Evolutionary conservation across 1,140 invertebrate species (phyloP), one percentile per base, ranked within the genome.

Genomic region (Phymastichus coffea): DNA sequence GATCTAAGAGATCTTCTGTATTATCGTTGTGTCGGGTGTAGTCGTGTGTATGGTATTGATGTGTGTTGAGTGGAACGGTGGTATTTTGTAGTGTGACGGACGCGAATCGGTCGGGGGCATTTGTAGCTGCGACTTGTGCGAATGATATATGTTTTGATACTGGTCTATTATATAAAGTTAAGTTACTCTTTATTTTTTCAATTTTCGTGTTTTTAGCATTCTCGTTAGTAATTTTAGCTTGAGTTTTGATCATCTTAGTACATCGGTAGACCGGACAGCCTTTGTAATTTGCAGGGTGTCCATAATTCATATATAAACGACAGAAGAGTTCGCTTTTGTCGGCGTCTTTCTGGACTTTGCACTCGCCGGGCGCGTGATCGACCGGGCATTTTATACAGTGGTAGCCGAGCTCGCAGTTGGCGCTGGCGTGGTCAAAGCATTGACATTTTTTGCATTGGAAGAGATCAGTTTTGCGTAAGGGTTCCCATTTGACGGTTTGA

Each of bases 381-480:
- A 46, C 12, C 0, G 37, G 23, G 15, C 64, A 66, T 30, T 63
- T 63, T 0, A 66, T 61, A 19, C 64, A 66, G 4, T 57, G 22
- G 19, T 17, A 61, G 0, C 9, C 28, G 0, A 60, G 30, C 0
- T 47, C 3, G 25, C 57, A 66, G 20, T 57, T 56, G 7, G 33
- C 25, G 9, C 56, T 54, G 2, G 52, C 12, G 14, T 66, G 64
- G 0, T 61, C 64, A 3, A 61, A 19, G 10, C 57, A 20, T 48
- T 66, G 64, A 14, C 61, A 66, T 1, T 59, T 63, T 2, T n/a
- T 35, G 23, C 64, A 66, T 57, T 64, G 62, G 10, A 37, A 56
- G 0, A 55, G 7, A 12, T 38, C 8, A 0, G 10, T 59, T 54
- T 63, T 63, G 6, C 20, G 44, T 0, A 66, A 15, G 0, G n/a